These are phyloP conservation scores for Diabrotica virgifera DNA, from an alignment of 1,140 invertebrate species.

Conservation along the genomic window DNA sequence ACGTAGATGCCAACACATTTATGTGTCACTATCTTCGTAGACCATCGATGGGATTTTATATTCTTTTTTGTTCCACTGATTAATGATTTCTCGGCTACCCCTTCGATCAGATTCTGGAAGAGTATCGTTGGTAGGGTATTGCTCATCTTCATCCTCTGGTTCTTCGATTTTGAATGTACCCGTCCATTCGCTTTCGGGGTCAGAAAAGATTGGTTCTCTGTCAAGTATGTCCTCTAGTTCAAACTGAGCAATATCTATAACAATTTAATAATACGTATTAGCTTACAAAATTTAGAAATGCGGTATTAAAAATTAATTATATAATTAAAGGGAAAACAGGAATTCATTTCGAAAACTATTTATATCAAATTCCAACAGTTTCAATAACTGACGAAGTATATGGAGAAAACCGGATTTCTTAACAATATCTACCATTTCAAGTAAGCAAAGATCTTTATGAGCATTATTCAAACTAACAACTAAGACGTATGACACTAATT, in stretches of 20 bases:
- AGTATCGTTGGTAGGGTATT: conserved; percentile 17
- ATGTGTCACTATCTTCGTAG: background rate
- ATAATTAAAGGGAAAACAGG: no score
- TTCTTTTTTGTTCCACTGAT: background rate
- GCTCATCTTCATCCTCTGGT: conserved; percentile 28
- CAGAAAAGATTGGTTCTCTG: conserved; percentile 53
- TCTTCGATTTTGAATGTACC: conserved; percentile 47
- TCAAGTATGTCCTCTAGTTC: conserved; percentile 50
- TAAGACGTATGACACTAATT: no score
- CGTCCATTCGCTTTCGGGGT: conserved; percentile 59
- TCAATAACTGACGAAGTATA: no score
- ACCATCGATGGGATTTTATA: background rate
- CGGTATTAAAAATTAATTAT: conserved; percentile 22
- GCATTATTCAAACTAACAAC: no score
- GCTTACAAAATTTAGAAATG: conserved; percentile 25
- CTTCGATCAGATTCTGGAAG: conserved; percentile 35
- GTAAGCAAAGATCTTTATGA: no score
- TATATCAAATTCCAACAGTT: no score
- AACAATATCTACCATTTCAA: no score
- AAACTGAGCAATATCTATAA: conserved; percentile 46
- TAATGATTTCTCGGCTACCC: background rate
- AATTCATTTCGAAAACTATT: no score
- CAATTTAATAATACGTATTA: background rate
- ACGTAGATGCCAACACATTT: background rate
- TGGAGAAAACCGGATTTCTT: no score